These are phyloP conservation scores for Cryptophagus acutangulus DNA, from an alignment of 2,888 invertebrate genomes.

Conservation along the genomic window DNA sequence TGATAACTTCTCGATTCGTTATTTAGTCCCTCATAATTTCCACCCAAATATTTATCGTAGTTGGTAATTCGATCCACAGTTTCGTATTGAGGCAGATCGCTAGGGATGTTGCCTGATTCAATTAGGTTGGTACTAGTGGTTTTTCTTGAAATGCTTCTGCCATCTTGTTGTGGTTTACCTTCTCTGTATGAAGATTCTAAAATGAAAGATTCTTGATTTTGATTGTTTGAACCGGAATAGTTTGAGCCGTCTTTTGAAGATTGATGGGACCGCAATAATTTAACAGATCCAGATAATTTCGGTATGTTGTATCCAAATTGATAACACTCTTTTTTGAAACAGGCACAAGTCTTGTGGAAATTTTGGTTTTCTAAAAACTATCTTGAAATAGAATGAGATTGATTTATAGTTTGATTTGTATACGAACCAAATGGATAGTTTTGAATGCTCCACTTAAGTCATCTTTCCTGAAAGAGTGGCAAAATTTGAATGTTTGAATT, in stretches of 20 bases:
- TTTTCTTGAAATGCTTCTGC: not conserved
- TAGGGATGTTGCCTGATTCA: not conserved
- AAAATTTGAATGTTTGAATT: not conserved
- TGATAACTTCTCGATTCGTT: not conserved
- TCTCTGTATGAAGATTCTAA: not conserved
- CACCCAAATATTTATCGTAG: not conserved
- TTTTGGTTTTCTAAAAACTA: slow-evolving; percentile 8
- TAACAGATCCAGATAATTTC: not conserved
- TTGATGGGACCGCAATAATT: not conserved
- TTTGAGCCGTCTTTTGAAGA: too few relatives aligned
- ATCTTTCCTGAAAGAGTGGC: slow-evolving; percentile 3
- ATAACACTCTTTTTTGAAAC: not conserved
- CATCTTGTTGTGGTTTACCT: not conserved
- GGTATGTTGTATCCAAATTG: slow-evolving; percentile 1
- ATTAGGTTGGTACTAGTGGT: not conserved
- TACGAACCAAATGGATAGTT: slow-evolving; percentile 4
- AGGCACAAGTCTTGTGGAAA: slow-evolving; percentile 1
- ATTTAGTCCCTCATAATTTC: not conserved
- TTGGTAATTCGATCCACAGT: not conserved
- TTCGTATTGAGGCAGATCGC: not conserved
- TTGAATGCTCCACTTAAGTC: slow-evolving; percentile 1
- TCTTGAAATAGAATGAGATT: not conserved
- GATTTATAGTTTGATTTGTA: not conserved
- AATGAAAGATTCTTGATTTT: slow-evolving; percentile 2
- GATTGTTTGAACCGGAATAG: not conserved